Conservation (phyloP, 1,140 invertebrate species). For the Anagrus nilaparvatae region DNA sequence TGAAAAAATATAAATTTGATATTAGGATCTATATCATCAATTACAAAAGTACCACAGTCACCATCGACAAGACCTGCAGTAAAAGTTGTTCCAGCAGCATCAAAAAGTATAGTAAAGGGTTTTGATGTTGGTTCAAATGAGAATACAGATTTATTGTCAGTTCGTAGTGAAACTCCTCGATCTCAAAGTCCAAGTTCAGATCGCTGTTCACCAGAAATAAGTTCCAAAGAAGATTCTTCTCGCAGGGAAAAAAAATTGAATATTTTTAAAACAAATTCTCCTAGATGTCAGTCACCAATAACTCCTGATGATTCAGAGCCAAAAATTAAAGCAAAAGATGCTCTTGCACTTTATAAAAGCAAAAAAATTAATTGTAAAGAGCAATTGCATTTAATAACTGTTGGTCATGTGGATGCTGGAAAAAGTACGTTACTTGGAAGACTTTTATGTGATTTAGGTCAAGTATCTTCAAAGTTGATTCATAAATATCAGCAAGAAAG, state of each 20-base stretch:
- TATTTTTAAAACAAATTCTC: conserved; percentile 24
- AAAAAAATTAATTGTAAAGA: conserved; percentile 69
- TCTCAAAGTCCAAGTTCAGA: conserved; percentile 31
- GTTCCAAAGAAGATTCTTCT: conserved; percentile 20
- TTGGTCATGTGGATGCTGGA: conserved; percentile 98
- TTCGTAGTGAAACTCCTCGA: conserved; percentile 24
- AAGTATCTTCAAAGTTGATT: conserved; percentile 82
- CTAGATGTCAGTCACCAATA: conserved; percentile 53
- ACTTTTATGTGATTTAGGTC: conserved; percentile 79
- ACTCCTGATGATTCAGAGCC: conserved; percentile 35
- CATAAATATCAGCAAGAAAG: conserved; percentile 98
- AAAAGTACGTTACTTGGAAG: conserved; percentile 98
- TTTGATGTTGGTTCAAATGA: conserved; percentile 29
- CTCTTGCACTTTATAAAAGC: conserved; percentile 53
- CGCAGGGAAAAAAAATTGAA: conserved; percentile 23
- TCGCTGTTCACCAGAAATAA: conserved; percentile 26
- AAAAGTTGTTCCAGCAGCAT: conserved; percentile 30
- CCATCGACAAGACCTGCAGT: conserved; percentile 27
- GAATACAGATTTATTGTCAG: conserved; percentile 23
- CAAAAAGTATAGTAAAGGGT: conserved; percentile 25
- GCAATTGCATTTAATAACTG: conserved; percentile 87
- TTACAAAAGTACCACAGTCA: conserved; percentile 16
- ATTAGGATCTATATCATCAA: conserved; percentile 28
- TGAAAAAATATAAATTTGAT: conserved; percentile 18
- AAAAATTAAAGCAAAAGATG: conserved; percentile 39